Evolutionary conservation across 2,797 vertebrate genomes (phyloP), one percentile per base, ranked within the genome.

Genomic region (Salmo trutta): DNA sequence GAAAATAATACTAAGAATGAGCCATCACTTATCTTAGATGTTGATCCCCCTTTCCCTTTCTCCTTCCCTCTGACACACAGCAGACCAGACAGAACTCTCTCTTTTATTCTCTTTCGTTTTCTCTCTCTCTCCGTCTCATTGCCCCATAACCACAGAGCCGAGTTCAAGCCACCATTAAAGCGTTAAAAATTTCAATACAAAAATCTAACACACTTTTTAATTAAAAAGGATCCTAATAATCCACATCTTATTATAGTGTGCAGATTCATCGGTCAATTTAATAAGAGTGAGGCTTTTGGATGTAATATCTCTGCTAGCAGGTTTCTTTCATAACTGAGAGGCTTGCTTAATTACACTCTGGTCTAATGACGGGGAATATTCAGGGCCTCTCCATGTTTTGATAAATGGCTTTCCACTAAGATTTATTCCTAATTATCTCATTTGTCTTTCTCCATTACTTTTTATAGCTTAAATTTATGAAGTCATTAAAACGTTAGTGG

Each of bases 341-440:
- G 95, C 93, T 84, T 96, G 95, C 94, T 97, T 98, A 97, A 98
- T 98, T 97, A 97, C 93, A 93, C 93, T 93, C 94, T 91, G 90
- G 92, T 95, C 96, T 97, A 98, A 98, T 98, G 97, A 95, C 96
- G 97, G 91, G 95, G 97, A 97, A 98, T 98, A 98, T 98, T 97
- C 96, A 93, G 96, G 95, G 91, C 94, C 96, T 96, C 95, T 95
- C 95, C 95, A 94, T 96, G 96, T 93, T 94, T 96, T 97, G 97
- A 97, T 97, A 97, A 97, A 97, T 97, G 95, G 96, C 95, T 96
- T 96, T 96, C 96, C 93, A 95, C 94, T 93, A 95, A 98, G 97
- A 98, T 98, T 98, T 97, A 98, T 98, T 97, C 96, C 96, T 98
- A 98, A 98, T 98, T 98, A 98, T 96, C 96, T 97, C 97, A 98